phyloP scores from a whole-genome alignment of 2,888 invertebrate species.

The Harpagoxenus sublaevis region DNA sequence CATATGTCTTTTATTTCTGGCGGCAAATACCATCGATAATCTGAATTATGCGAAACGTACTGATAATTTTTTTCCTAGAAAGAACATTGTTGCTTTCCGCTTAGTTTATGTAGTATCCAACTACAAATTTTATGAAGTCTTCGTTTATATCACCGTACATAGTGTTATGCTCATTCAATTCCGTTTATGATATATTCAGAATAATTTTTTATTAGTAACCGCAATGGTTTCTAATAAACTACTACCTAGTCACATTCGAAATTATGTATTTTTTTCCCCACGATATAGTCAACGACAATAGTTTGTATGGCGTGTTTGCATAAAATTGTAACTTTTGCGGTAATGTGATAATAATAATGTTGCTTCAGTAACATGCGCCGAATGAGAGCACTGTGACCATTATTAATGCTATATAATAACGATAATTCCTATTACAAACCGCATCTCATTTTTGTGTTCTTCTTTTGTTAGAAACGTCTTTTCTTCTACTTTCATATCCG shows the following conservation, averaged over 20 bases:
- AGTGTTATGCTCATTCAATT: background rate
- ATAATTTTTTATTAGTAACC: background rate
- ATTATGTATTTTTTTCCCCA: background rate
- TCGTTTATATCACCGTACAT: background rate
- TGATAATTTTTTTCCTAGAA: background rate
- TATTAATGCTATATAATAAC: constrained; percentile 17
- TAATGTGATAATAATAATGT: background rate
- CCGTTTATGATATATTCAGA: background rate
- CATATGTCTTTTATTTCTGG: constrained; percentile 34
- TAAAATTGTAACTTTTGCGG: constrained; percentile 7
- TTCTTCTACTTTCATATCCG: constrained; percentile 24
- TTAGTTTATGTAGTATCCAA: background rate
- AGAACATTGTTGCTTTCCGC: background rate
- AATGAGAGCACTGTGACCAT: background rate
- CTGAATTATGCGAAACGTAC: background rate
- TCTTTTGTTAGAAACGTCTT: constrained; percentile 12
- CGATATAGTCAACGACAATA: background rate
- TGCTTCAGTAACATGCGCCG: background rate
- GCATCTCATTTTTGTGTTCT: constrained; percentile 13
- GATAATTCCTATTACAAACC: constrained; percentile 6
- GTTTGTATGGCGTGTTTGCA: background rate
- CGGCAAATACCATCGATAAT: background rate
- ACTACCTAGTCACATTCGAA: background rate
- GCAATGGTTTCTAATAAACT: background rate
- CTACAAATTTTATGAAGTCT: background rate